Evolutionary conservation across 2,888 invertebrate genomes (phyloP), one percentile per base, ranked within the genome.

Genomic region (Ichneumoninae sp.): DNA sequence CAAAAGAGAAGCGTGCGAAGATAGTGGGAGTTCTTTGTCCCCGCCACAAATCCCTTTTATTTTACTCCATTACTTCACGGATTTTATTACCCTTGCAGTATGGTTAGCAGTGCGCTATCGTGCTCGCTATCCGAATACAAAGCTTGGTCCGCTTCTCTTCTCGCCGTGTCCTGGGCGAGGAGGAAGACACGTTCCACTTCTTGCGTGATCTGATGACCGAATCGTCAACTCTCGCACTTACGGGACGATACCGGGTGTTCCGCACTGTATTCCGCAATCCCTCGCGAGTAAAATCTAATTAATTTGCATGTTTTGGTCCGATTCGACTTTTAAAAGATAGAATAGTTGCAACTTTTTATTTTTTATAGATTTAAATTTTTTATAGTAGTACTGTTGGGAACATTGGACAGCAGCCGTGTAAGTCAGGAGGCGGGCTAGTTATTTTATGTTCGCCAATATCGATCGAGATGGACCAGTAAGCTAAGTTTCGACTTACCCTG

Each of bases 21-120:
- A 30, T 30, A 47, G 36, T 19, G 19, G 50, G 13, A 44, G 57
- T 75, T 75, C 54, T 71, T 74, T 33, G 36, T 44, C 47, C 19
- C 36, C 33, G 50, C 65, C 69, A 65, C 69, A 54, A 70, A 83
- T 47, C 74, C 47, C 44, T 70, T 75, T 71, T 76, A 76, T 80
- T 83, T 69, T 60, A 50, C 8, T 40, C 74, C 69, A 78, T 83
- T 75, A 75, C 75, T 69, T 44, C 66, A 60, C 52, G 30, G 26
- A 63, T 74, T 83, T 66, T 63, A 68, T 33, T 50, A 40, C n/a
- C 10, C 40, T 69, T 69, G 36, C 69, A 74, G 60, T 81, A 44
- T 36, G 47, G 74, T 74, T 52, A n/a, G 69, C 47, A 22, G 60
- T 22, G 47, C 47, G 50, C 16, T 26, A 50, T 63, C 26, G 26